Percentiles rank a stretch among this genome's conserved stretches.
Conservation (phyloP, 2,888 invertebrate species). For the Trypoxylon attenuatum region DNA sequence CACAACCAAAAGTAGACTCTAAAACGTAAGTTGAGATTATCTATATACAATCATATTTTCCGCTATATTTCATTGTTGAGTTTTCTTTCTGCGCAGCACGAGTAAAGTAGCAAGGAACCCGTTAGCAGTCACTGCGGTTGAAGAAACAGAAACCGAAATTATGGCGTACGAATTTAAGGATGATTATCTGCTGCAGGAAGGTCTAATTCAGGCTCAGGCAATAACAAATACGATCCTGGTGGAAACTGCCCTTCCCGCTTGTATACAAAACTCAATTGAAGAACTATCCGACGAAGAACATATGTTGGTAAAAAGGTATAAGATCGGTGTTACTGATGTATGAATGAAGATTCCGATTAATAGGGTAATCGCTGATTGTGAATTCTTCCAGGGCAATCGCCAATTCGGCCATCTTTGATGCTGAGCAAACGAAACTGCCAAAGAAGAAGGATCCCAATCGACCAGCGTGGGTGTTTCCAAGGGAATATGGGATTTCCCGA, state of each 20-base stretch:
- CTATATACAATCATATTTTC: too few species aligned
- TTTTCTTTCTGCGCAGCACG: too few species aligned
- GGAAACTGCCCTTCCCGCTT: constrained; percentile 79
- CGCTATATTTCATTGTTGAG: too few species aligned
- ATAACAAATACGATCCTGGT: constrained; percentile 85
- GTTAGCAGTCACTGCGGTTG: too few species aligned
- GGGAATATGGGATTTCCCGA: constrained; percentile 85
- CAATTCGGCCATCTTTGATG: constrained; percentile 88
- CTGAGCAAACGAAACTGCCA: constrained; percentile 86
- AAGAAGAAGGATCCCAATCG: constrained; percentile 82
- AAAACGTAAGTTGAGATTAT: too few species aligned
- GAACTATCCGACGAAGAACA: constrained; percentile 75
- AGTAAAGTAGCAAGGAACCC: too few species aligned
- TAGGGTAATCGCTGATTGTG: background rate
- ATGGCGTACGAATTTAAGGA: too few species aligned
- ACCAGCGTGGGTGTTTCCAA: constrained; percentile 83
- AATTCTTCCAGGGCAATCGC: constrained; percentile 21
- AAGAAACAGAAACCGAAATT: too few species aligned
- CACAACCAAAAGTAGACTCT: too few species aligned
- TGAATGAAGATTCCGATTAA: background rate
- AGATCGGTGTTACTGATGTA: constrained; percentile 6
- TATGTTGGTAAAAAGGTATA: constrained; percentile 78
- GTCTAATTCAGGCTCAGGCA: constrained; percentile 86
- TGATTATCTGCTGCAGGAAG: constrained; percentile 82
- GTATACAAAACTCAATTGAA: constrained; percentile 74